A percentile compares a stretch with the other conserved stretches of the same genome.
These are phyloP conservation scores for Anagyrus pseudococci DNA, from an alignment of 2,888 invertebrate genomes.

Conservation along the genomic window DNA sequence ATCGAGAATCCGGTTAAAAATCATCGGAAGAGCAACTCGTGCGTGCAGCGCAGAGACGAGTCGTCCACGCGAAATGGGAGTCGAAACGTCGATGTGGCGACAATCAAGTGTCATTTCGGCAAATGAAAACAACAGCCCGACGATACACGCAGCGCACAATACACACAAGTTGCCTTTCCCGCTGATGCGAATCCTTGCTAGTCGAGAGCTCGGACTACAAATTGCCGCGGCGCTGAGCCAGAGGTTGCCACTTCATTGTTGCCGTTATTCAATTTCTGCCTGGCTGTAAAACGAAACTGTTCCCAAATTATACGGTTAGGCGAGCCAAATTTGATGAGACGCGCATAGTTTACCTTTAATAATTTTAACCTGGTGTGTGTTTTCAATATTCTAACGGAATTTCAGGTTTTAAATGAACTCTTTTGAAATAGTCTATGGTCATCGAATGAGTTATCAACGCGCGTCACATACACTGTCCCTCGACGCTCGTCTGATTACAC, in stretches of 20 bases:
- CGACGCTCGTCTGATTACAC: slow-evolving; percentile 19
- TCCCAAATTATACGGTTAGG: too few species aligned
- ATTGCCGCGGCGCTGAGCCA: slow-evolving; percentile 40
- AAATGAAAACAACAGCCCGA: slow-evolving; percentile 16
- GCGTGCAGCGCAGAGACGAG: too few species aligned
- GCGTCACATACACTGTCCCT: slow-evolving; percentile 18
- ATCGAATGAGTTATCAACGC: slow-evolving; percentile 17
- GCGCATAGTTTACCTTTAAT: too few species aligned
- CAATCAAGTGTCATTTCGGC: slow-evolving; percentile 28
- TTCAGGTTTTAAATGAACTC: too few species aligned
- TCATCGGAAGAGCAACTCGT: neutral
- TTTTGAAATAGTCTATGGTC: too few species aligned
- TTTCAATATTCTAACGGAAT: too few species aligned
- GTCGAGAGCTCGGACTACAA: slow-evolving; percentile 36
- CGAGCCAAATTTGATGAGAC: too few species aligned
- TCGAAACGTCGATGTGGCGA: slow-evolving; percentile 11
- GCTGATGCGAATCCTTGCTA: slow-evolving; percentile 9
- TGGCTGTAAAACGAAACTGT: slow-evolving; percentile 15
- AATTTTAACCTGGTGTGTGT: too few species aligned
- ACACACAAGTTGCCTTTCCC: too few species aligned
- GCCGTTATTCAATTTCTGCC: slow-evolving; percentile 34
- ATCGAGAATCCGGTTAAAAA: neutral
- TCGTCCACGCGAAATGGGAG: too few species aligned
- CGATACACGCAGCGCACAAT: too few species aligned
- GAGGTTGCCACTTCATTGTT: slow-evolving; percentile 40